Conservation (phyloP, 2,113 vertebrate species). For the Rhizomys pruinosus region DNA sequence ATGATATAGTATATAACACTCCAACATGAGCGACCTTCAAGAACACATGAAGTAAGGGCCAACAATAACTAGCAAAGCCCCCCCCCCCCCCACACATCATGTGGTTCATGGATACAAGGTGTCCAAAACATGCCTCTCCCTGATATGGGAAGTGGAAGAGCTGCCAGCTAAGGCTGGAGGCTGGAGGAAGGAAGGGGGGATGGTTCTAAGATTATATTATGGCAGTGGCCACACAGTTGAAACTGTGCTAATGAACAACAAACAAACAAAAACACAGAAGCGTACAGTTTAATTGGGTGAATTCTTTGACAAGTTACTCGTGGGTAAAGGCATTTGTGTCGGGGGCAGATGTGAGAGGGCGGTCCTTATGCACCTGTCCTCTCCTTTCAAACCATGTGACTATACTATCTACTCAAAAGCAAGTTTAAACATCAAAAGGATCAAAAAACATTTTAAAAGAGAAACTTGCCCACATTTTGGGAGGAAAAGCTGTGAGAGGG, state of each 20-base stretch:
- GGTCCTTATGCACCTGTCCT: background rate
- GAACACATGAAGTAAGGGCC: background rate
- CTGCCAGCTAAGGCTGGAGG: background rate
- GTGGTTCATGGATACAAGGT: background rate
- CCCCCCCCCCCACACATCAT: too few relatives aligned
- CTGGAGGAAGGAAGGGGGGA: background rate
- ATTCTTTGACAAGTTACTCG: background rate
- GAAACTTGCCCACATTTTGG: too few relatives aligned
- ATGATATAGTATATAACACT: too few relatives aligned
- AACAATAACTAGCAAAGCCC: background rate
- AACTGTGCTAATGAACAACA: background rate
- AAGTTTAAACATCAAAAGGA: too few relatives aligned
- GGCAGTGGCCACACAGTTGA: background rate
- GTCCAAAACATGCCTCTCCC: background rate
- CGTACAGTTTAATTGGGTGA: background rate
- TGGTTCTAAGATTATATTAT: constrained; percentile 3
- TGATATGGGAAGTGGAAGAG: background rate
- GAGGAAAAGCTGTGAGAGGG: too few relatives aligned
- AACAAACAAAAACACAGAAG: background rate
- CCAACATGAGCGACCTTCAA: background rate
- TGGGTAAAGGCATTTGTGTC: background rate
- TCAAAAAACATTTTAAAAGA: too few relatives aligned
- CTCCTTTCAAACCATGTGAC: background rate
- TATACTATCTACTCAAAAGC: background rate
- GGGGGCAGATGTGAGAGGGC: background rate